Conservation (phyloP, 2,113 vertebrate genomes). For the Sarotherodon lohbergeri region DNA sequence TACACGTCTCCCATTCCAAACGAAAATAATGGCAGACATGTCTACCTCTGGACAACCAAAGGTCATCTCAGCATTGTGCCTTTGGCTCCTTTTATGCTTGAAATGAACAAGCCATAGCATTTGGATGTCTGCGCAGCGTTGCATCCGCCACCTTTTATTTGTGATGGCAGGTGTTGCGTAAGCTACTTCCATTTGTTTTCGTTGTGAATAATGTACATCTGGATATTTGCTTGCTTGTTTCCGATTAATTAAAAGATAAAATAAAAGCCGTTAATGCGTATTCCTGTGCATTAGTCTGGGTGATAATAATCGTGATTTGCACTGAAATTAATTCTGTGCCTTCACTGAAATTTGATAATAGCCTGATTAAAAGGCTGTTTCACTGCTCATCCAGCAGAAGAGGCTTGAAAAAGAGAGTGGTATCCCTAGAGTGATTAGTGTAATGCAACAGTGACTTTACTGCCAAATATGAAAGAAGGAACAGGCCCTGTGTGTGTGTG, state of each 20-base stretch:
- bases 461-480: neutral
- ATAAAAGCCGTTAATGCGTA: neutral
- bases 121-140: neutral
- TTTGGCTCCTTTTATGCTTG: neutral
- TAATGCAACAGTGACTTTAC: neutral
- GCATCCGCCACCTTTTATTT: neutral
- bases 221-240: neutral
- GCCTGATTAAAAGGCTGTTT: slow-evolving; percentile 19
- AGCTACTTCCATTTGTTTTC: slow-evolving; percentile 5
- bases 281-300: neutral
- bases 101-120: neutral
- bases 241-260: slow-evolving; percentile 16
- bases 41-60: neutral
- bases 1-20: neutral
- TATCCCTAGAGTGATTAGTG: neutral
- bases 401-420: neutral
- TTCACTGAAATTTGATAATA: slow-evolving; percentile 24
- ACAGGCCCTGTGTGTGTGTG: neutral
- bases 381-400: slow-evolving; percentile 2
- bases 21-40: neutral
- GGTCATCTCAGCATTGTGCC: neutral
- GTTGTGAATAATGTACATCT: slow-evolving; percentile 19
- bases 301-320: slow-evolving; percentile 1
- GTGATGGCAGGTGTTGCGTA: neutral
- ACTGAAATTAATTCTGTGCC: neutral